Evolutionary conservation across 1,140 invertebrate genomes (phyloP), one percentile per base, ranked within the genome.

Genomic region (Varroa destructor): DNA sequence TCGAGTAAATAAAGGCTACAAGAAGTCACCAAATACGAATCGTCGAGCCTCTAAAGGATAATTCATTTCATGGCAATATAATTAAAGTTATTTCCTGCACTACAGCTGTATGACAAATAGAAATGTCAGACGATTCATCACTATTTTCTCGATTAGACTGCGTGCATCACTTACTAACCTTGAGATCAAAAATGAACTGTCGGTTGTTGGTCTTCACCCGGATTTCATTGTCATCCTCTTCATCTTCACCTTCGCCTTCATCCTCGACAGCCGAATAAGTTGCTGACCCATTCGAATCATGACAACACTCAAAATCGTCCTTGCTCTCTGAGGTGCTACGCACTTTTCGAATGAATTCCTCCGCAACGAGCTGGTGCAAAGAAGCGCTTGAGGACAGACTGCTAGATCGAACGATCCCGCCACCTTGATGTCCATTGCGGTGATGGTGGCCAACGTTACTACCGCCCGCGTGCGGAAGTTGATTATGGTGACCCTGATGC

Each of bases 251-350:
- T 3, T 51, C 46, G 8, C 46, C 46, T 46, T 67, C 61, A 37
- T 67, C 61, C 3, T 67, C 61, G 37, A 67, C 46, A 46, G 61
- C 61, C 40, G 61, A 67, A 37, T 67, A 36, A 12, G 61, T 40
- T 14, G 12, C 61, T 12, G 61, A 67, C 61, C 61, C 10, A 67
- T 67, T 67, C 2, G 61, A 67, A 37, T 51, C 46, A 51, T 51
- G 46, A 8, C 46, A 51, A 8, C 46, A 51, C 46, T 51, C 46
- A 8, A 12, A 40, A 40, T 67, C 61, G 37, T 67, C 61, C 46
- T 67, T 67, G 8, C 61, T 67, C 37, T 67, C 61, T 40, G 61
- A 67, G 46, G 46, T 67, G 61, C 61, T 67, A 12, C 57, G 61
- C 37, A 67, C 61, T 46, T 67, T 67, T 8, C 61, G 61, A 8